These are phyloP conservation scores for Styela clava DNA, from an alignment of 23 tunicate genomes.

Conservation along the genomic window DNA sequence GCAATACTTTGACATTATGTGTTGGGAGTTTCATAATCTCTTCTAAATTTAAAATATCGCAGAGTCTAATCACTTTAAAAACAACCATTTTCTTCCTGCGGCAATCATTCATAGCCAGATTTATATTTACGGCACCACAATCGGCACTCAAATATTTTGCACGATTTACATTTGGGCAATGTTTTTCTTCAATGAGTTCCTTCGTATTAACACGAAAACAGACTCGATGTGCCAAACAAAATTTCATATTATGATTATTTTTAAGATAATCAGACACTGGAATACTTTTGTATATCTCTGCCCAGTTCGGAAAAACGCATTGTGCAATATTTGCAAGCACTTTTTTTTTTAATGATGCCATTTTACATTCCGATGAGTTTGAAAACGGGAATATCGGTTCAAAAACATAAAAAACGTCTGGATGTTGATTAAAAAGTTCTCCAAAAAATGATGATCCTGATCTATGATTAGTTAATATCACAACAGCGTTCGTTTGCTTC, in stretches of 20 bases:
- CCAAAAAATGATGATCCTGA: conserved; percentile 40
- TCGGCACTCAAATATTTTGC: conserved; percentile 21
- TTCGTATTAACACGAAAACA: conserved; percentile 11
- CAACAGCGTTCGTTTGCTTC: conserved; percentile 49
- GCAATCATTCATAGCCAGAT: conserved; percentile 54
- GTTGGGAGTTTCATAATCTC: conserved; percentile 6
- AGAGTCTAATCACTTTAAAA: conserved; percentile 59
- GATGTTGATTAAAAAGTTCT: conserved; percentile 31
- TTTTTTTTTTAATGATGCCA: not conserved
- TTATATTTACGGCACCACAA: conserved; percentile 54
- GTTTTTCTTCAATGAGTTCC: conserved; percentile 22
- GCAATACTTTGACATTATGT: conserved; percentile 52
- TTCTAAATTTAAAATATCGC: conserved; percentile 39
- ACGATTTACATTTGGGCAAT: conserved; percentile 1
- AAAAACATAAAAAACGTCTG: conserved; percentile 27
- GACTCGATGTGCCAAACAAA: not conserved
- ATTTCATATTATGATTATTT: not conserved
- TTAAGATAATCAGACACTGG: not conserved
- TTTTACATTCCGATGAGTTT: conserved; percentile 5
- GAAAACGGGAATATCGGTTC: conserved; percentile 29
- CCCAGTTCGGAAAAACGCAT: conserved; percentile 21
- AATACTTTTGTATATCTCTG: conserved; percentile 3
- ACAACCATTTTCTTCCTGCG: conserved; percentile 53
- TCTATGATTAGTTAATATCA: conserved; percentile 73
- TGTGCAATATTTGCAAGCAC: conserved; percentile 8